Conservation (phyloP, 2,888 invertebrate species). For the Hydraecia micacea region DNA sequence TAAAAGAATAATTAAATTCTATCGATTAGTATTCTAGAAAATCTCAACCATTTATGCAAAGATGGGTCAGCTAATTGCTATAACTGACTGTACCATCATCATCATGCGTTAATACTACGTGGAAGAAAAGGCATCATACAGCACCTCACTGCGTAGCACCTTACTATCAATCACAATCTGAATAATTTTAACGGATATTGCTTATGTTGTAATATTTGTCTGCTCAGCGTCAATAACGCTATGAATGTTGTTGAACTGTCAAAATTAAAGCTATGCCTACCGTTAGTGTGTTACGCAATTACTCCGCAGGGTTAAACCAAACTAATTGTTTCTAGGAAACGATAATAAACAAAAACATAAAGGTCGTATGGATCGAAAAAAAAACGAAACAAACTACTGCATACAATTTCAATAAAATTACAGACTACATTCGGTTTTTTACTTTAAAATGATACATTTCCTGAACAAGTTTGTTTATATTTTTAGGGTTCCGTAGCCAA, state of each 20-base stretch:
- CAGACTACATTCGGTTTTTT: neutral
- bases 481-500: too few species aligned
- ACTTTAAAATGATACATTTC: neutral
- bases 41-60: too few species aligned
- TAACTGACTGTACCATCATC: too few species aligned
- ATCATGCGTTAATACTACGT: neutral
- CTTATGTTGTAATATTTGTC: too few species aligned
- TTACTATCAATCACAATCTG: neutral
- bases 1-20: too few species aligned
- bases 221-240: neutral
- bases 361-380: neutral
- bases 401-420: neutral
- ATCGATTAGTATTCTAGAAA: too few species aligned
- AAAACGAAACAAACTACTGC: neutral
- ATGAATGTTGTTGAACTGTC: neutral
- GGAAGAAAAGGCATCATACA: neutral
- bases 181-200: neutral
- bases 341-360: slow-evolving; percentile 1
- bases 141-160: neutral
- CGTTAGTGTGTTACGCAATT: neutral
- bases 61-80: too few species aligned
- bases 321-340: slow-evolving; percentile 11
- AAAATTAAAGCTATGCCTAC: neutral
- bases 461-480: slow-evolving; percentile 1
- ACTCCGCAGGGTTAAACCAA: neutral